Percentiles rank a stretch among this genome's conserved stretches.
phyloP scores from a whole-genome alignment of 2,113 vertebrate genomes.

The Coryphaenoides rupestris region DNA sequence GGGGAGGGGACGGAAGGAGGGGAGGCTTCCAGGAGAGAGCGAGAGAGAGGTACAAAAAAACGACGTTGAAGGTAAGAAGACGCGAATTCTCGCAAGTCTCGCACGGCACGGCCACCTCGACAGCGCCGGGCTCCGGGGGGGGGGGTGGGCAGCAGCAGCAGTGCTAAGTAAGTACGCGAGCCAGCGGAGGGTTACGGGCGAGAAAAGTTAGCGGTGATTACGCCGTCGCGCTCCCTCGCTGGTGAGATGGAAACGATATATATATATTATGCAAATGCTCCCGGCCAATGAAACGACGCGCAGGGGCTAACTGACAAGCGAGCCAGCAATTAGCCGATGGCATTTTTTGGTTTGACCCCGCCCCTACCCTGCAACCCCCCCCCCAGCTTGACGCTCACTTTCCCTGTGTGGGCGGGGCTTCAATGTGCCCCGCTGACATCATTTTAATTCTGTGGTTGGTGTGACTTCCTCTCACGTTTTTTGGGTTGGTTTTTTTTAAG shows the following conservation, averaged over 20 bases:
- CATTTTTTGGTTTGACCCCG: no score
- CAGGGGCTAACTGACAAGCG: slow-evolving; percentile 53
- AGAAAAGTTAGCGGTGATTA: slow-evolving; percentile 73
- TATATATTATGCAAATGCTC: slow-evolving; percentile 54
- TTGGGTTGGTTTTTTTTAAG: slow-evolving; percentile 9
- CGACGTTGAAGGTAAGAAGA: not conserved
- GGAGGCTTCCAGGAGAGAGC: no score
- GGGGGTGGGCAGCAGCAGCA: no score
- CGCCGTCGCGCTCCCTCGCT: no score
- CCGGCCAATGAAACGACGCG: slow-evolving; percentile 62
- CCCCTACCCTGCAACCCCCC: no score
- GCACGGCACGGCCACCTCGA: slow-evolving; percentile 9
- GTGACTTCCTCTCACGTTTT: slow-evolving; percentile 23
- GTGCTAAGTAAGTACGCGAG: slow-evolving; percentile 73
- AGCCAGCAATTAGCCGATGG: slow-evolving; percentile 29
- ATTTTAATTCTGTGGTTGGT: slow-evolving; percentile 72
- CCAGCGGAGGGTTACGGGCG: slow-evolving; percentile 76
- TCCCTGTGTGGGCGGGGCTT: slow-evolving; percentile 71
- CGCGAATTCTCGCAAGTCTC: no score
- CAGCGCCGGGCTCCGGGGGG: no score
- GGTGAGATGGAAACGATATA: slow-evolving; percentile 82
- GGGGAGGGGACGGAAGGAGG: no score
- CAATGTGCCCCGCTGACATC: slow-evolving; percentile 72
- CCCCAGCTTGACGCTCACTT: slow-evolving; percentile 72
- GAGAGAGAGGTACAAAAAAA: not conserved